phyloP scores from a whole-genome alignment of 2,113 vertebrate species.

The Melanerpes aurifrons region DNA sequence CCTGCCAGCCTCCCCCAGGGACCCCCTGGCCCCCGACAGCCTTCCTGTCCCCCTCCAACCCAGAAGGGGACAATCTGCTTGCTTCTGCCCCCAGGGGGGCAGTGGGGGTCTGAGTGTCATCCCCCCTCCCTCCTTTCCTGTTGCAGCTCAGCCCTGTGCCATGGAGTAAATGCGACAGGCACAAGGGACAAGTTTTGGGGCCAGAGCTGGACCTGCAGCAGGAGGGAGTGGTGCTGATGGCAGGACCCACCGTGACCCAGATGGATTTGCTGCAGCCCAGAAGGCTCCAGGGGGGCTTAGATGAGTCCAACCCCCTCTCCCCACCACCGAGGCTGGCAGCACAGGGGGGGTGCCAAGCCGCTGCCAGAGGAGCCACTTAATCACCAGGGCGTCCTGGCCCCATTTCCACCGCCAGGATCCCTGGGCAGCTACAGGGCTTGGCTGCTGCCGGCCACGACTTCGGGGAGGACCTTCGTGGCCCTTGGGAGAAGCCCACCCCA shows the following conservation, averaged over 20 bases:
- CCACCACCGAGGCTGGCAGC: not conserved
- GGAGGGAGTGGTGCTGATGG: not conserved
- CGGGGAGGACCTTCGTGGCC: rapidly evolving
- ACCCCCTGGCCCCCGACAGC: not conserved
- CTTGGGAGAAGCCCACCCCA: not conserved
- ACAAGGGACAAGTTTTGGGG: not conserved
- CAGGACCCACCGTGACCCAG: not conserved
- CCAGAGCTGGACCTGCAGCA: not conserved
- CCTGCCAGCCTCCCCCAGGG: not conserved
- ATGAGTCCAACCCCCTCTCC: rapidly evolving
- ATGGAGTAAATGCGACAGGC: rapidly evolving
- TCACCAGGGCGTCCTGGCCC: not conserved
- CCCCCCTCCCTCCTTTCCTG: not conserved
- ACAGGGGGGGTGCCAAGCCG: not conserved
- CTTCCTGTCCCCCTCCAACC: not conserved
- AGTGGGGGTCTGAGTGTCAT: not conserved
- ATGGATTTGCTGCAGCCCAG: not conserved
- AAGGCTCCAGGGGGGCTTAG: rapidly evolving
- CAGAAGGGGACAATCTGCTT: not conserved
- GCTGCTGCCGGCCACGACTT: not conserved
- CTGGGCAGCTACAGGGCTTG: rapidly evolving
- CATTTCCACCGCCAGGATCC: not conserved
- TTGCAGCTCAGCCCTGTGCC: rapidly evolving
- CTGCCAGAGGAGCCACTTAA: not conserved
- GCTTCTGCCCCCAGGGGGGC: not conserved